Base-by-base conservation (phyloP, 1,140 invertebrate genomes). In the Acyrthosiphon pisum region DNA sequence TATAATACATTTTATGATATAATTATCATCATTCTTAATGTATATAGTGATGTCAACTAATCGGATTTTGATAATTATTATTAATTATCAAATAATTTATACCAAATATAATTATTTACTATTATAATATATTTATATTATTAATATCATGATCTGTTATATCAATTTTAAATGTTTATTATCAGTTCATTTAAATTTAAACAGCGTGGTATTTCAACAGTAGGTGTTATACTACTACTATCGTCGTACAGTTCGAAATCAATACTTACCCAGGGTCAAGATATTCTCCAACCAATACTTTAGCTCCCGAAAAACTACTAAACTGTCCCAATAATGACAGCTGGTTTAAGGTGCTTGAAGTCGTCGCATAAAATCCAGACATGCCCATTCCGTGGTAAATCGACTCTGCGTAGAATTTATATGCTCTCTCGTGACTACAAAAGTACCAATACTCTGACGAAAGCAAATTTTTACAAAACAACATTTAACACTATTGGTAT, bases 341-440 rank as follows among this genome's bases (percentile, higher is more conserved):
- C 26, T 53, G 46, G 9, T 89, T 9, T 9, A 53, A 26, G 35
- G 87, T 35, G 50, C n/a, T 56, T 1, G 48, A 53, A 37, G 26
- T 22, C 48, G 3, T 53, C 48, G 87, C 87, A 53, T 89, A 89
- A 89, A 89, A 89, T 89, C 87, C 87, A 35, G n/a, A 50, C n/a
- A 30, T 35, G 44, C 6, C 9, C 11, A 18, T 89, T 9, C 50
- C 35, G 20, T 89, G 11, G 23, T 53, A 37, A 53, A 89, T 89
- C 3, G 87, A 89, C 48, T 89, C 87, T 9, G 87, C 87, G 35
- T 89, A 89, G 26, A 37, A 89, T 23, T 26, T 6, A 35, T 53
- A 89, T 37, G 87, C 18, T 37, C 35, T 89, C 22, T 4, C 20
- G 35, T 89, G 87, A 89, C 87, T 89, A 53, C 50, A 56, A 26